Conservation (phyloP, 1,140 invertebrate species). For the Drosophila grimshawi region DNA sequence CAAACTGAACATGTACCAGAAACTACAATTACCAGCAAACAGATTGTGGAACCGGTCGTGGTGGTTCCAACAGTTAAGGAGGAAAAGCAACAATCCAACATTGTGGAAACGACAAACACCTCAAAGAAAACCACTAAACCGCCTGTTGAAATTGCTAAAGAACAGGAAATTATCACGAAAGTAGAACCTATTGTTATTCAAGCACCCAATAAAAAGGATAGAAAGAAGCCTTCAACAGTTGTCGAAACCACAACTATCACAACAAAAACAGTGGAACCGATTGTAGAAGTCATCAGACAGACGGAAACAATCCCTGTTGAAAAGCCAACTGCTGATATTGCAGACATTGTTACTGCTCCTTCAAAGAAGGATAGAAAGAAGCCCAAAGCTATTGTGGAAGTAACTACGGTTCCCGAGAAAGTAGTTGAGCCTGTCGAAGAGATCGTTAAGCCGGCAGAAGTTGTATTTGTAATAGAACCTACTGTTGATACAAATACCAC, state of each 20-base stretch:
- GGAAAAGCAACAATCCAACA: constrained; percentile 4
- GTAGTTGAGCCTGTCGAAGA: constrained; percentile 3
- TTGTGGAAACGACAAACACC: constrained; percentile 25
- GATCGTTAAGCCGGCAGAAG: constrained; percentile 2
- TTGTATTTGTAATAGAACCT: not conserved
- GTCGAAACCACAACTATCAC: constrained; percentile 19
- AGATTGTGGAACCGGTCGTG: constrained; percentile 13
- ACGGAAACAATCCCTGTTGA: constrained; percentile 7
- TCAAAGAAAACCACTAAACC: constrained; percentile 14
- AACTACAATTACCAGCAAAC: constrained; percentile 10
- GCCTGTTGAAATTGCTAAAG: not conserved
- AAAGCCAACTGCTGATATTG: constrained; percentile 12
- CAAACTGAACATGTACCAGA: constrained; percentile 28
- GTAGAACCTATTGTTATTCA: not conserved
- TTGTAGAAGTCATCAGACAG: constrained; percentile 5
- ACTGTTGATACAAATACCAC: not conserved
- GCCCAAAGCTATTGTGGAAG: constrained; percentile 21
- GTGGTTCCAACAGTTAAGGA: not conserved
- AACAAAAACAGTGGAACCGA: constrained; percentile 24
- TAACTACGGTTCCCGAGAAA: not conserved
- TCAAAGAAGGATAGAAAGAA: constrained; percentile 57
- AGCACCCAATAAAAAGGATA: constrained; percentile 46
- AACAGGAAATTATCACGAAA: not conserved
- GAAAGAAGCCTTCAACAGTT: constrained; percentile 16
- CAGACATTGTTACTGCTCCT: not conserved